These are phyloP conservation scores for Corvus cornix DNA, from an alignment of 2,113 vertebrate genomes.

Conservation along the genomic window DNA sequence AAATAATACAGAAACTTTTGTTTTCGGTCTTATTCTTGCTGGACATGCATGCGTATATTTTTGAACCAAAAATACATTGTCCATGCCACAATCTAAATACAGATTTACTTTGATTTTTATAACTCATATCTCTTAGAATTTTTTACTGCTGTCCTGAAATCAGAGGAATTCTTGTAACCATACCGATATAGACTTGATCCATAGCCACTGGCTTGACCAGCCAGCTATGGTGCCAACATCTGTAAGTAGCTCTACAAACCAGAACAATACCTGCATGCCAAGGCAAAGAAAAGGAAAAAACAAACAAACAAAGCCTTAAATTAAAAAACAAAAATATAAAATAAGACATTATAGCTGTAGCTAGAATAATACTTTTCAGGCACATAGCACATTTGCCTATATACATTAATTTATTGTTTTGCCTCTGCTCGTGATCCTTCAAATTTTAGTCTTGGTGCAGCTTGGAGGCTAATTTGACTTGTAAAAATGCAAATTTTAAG, in stretches of 20 bases:
- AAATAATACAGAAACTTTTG: neutral
- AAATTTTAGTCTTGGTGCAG: neutral
- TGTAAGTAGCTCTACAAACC: neutral
- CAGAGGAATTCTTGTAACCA: neutral
- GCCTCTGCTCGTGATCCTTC: neutral
- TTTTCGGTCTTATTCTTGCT: neutral
- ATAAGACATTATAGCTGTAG: neutral
- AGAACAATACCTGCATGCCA: neutral
- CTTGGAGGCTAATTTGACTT: neutral
- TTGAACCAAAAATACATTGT: neutral
- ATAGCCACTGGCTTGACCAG: neutral
- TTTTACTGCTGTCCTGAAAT: neutral
- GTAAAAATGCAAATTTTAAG: neutral
- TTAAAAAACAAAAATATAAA: neutral
- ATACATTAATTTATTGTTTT: neutral
- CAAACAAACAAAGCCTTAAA: rapidly evolving
- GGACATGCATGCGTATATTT: neutral
- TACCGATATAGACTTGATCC: neutral
- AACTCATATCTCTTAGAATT: neutral
- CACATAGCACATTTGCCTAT: neutral
- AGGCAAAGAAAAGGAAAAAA: neutral
- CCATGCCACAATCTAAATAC: neutral
- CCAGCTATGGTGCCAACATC: neutral
- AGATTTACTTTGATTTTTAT: neutral
- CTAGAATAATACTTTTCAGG: neutral